These are phyloP conservation scores for Drosophila dunni DNA, from an alignment of 1,140 invertebrate species.

Conservation along the genomic window DNA sequence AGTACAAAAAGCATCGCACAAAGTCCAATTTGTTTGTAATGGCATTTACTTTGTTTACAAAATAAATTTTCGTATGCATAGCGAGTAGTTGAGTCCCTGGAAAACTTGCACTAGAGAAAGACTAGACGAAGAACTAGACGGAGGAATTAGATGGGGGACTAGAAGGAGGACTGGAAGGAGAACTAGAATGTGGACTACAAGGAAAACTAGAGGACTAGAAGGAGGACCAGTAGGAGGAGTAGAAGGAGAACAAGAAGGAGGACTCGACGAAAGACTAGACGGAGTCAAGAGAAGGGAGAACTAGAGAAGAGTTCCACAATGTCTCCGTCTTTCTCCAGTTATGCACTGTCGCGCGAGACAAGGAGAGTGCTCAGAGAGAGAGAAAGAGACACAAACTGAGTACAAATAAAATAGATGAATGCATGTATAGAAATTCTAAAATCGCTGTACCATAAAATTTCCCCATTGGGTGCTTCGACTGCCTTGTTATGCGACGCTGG, in stretches of 20 bases:
- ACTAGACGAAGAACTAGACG: no score
- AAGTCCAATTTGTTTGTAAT: constrained; percentile 83
- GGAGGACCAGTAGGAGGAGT: no score
- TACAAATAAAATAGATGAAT: constrained; percentile 60
- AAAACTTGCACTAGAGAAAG: neutral
- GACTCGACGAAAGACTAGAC: no score
- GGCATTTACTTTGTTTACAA: constrained; percentile 82
- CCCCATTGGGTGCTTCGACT: constrained; percentile 68
- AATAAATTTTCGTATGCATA: constrained; percentile 82
- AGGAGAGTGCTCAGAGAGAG: constrained; percentile 17
- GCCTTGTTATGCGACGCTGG: constrained; percentile 43
- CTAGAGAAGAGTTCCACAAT: no score
- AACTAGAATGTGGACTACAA: no score
- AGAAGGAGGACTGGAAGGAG: no score
- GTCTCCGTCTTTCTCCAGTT: neutral
- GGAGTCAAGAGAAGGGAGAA: no score
- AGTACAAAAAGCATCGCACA: constrained; percentile 70
- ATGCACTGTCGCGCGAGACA: constrained; percentile 17
- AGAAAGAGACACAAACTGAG: constrained; percentile 41
- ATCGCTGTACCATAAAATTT: constrained; percentile 82
- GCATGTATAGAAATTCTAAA: constrained; percentile 61
- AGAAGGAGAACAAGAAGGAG: no score
- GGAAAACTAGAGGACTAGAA: no score
- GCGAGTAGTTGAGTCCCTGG: constrained; percentile 62
- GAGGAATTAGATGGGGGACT: no score